Conservation (phyloP, 2,888 invertebrate species). For the Agapetus fuscipes region DNA sequence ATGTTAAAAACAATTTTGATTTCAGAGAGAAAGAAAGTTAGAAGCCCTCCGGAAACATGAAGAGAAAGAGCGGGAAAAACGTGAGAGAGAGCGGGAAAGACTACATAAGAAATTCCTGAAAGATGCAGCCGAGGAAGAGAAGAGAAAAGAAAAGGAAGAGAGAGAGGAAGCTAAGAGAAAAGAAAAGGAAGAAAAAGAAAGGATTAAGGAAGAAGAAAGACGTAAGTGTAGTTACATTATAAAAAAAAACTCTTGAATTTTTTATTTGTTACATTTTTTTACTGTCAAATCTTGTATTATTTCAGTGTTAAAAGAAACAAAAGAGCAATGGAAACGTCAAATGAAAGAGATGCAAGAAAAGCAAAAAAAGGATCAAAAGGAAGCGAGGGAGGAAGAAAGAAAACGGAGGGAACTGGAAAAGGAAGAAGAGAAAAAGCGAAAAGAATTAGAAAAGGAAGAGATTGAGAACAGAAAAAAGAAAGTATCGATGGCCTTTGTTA, state of each 20-base stretch:
- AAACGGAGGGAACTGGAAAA: conserved; percentile 51
- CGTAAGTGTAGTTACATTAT: too few species aligned
- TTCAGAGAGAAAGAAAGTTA: conserved; percentile 45
- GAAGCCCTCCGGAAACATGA: conserved; percentile 49
- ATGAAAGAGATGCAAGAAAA: conserved; percentile 26
- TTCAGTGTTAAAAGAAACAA: conserved; percentile 31
- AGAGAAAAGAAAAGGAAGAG: conserved; percentile 9
- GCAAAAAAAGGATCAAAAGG: conserved; percentile 32
- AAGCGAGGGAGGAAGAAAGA: conserved; percentile 51
- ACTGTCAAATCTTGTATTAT: too few species aligned
- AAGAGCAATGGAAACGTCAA: conserved; percentile 25
- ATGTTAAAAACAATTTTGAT: too few species aligned
- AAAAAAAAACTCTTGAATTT: too few species aligned
- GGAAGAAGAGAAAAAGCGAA: conserved; percentile 45
- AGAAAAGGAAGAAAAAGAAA: conserved; percentile 24
- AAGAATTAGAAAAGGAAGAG: conserved; percentile 57
- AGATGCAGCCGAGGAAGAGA: conserved; percentile 28
- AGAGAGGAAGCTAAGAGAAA: conserved; percentile 21
- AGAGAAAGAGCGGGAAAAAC: conserved; percentile 42
- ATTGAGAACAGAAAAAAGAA: conserved; percentile 69
- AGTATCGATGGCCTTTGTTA: conserved; percentile 67
- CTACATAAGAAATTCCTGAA: conserved; percentile 40
- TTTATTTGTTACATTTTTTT: too few species aligned
- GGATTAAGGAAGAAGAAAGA: conserved; percentile 27
- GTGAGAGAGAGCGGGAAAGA: conserved; percentile 36